A percentile compares a stretch with the other conserved stretches of the same genome.
phyloP scores from a whole-genome alignment of 2,888 invertebrate genomes.

The Cenopis cana region DNA sequence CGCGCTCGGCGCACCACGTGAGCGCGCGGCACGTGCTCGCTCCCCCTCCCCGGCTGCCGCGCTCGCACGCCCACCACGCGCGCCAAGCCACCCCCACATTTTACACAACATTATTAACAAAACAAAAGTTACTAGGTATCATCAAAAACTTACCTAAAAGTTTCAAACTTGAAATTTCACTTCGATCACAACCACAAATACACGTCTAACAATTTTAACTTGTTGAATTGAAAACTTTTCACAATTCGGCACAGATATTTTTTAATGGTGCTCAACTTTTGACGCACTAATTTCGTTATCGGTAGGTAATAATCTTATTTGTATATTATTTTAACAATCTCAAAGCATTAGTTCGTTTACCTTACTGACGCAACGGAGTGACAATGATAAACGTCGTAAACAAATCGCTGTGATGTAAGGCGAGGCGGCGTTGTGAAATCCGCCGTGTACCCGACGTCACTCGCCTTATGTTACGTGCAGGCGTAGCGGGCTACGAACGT shows the following conservation, averaged over 20 bases:
- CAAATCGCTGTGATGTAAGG: slow-evolving; percentile 42
- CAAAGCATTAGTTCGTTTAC: slow-evolving; percentile 36
- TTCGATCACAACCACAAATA: neutral
- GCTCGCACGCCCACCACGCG: slow-evolving; percentile 60
- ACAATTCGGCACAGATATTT: neutral
- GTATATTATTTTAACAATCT: slow-evolving; percentile 19
- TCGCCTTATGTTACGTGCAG: slow-evolving; percentile 28
- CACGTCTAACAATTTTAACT: slow-evolving; percentile 4
- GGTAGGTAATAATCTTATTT: neutral
- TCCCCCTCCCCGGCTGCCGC: slow-evolving; percentile 56
- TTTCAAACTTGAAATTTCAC: slow-evolving; percentile 5
- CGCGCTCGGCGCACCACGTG: slow-evolving; percentile 76
- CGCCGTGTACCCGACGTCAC: slow-evolving; percentile 30
- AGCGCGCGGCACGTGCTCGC: slow-evolving; percentile 80
- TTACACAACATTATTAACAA: slow-evolving; percentile 25
- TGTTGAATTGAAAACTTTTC: neutral
- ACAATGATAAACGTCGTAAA: slow-evolving; percentile 42
- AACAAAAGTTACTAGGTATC: slow-evolving; percentile 24
- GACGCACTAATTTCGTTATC: neutral
- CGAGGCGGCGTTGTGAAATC: slow-evolving; percentile 36
- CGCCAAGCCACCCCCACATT: slow-evolving; percentile 55
- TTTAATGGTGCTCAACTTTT: neutral
- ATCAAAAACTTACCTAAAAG: slow-evolving; percentile 23
- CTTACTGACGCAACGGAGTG: slow-evolving; percentile 34
- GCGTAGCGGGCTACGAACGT: slow-evolving; percentile 41